Evolutionary conservation across 2,797 vertebrate species (phyloP), one percentile per base, ranked within the genome.

Genomic region (Channallabes apus): DNA sequence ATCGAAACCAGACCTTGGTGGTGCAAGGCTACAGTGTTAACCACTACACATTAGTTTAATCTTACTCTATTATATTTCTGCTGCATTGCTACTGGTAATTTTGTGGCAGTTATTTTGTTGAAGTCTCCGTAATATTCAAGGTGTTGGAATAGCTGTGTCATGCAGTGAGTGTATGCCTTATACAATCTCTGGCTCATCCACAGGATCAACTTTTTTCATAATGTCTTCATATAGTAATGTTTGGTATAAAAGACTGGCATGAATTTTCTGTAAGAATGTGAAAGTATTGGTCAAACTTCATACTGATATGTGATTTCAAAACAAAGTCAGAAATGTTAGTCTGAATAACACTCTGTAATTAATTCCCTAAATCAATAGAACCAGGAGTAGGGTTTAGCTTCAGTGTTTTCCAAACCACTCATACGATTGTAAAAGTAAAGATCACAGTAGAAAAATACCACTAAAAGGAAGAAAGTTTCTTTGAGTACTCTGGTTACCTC

Each of bases 281-380:
- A 5, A 61, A 61, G 51, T 67, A 65, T 38, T 81, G 68, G 29
- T 18, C 64, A 22, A 20, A 4, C 58, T 38, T 64, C 17, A 17
- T 46, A 54, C 20, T 22, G 51, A 41, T 17, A 11, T 78, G 38
- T 8, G 51, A 76, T 76, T 51, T 61, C 29, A 71, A 86, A 92
- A 90, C 64, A 84, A 94, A 94, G 93, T 92, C 90, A 93, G 94
- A 91, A 82, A 80, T 46, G 46, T 46, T 46, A 46, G 46, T 46
- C 46, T 46, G 46, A 46, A 46, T 46, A 46, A 46, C 3, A 46
- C 1, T 2, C 41, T 46, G 46, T 46, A 46, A 46, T 46, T 46
- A 46, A 46, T 46, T 46, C 46, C 46, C 46, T 46, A 46, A 46
- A 46, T 46, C 9, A 9, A 46, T 11, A 46, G 46, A 46, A 46